These are phyloP conservation scores for Peromyscus californicus DNA, from an alignment of 2,113 vertebrate genomes.

Conservation along the genomic window DNA sequence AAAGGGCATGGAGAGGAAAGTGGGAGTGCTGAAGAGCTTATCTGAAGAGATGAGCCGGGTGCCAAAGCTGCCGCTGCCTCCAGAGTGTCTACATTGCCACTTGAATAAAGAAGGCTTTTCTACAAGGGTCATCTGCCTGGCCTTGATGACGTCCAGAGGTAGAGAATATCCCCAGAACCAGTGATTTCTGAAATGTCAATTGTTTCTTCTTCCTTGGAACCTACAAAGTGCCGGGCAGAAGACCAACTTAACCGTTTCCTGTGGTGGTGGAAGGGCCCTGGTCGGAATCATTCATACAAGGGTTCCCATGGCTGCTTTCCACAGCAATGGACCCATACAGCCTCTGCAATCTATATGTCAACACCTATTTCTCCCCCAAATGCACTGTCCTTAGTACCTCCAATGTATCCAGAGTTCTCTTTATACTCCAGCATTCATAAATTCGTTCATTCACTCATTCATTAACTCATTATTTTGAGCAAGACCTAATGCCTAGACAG, in stretches of 20 bases:
- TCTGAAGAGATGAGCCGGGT: neutral
- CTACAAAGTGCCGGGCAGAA: neutral
- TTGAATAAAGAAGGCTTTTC: neutral
- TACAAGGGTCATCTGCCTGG: neutral
- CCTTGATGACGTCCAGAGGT: neutral
- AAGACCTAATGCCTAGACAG: neutral
- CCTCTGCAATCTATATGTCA: neutral
- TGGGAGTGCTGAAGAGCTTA: neutral
- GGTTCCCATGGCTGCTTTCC: neutral
- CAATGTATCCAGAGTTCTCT: neutral
- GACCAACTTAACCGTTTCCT: neutral
- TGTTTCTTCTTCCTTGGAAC: neutral
- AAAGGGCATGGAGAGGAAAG: neutral
- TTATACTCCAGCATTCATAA: neutral
- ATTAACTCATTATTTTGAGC: neutral
- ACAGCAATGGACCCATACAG: fast-evolving
- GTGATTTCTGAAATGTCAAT: neutral
- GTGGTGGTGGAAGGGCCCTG: neutral
- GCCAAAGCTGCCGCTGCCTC: neutral
- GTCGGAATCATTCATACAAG: too few species aligned
- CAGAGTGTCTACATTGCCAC: neutral
- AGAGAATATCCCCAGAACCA: neutral
- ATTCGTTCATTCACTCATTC: too few species aligned
- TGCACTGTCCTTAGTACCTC: neutral
- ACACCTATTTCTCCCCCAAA: neutral